Conservation (phyloP, 2,888 invertebrate genomes). For the Dasysyrphus albostriatus region DNA sequence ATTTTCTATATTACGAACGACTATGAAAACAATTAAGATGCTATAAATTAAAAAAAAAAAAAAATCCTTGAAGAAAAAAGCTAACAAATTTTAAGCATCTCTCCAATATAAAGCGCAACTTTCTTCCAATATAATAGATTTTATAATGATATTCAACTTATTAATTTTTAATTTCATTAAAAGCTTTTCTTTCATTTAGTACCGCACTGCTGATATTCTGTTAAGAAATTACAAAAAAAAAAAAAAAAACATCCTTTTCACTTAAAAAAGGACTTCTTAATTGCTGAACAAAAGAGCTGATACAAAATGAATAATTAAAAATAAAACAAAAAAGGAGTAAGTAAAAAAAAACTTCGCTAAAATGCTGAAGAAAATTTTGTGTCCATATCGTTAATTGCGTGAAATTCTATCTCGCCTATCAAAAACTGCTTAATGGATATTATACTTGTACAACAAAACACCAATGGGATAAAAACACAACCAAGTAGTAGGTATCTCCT, state of each 20-base stretch:
- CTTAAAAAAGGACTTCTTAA: conserved; percentile 35
- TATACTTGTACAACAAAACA: conserved; percentile 64
- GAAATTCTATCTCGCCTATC: conserved; percentile 62
- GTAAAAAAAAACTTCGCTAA: conserved; percentile 22
- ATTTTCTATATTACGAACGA: too few relatives aligned
- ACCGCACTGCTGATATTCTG: neutral
- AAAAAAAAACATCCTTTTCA: neutral
- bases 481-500: neutral
- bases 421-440: conserved; percentile 72
- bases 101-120: neutral
- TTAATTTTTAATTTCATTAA: conserved; percentile 31
- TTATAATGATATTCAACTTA: neutral
- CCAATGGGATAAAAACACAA: conserved; percentile 43
- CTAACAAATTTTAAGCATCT: neutral
- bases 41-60: neutral
- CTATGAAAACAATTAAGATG: too few relatives aligned
- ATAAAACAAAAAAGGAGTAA: neutral
- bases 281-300: conserved; percentile 62
- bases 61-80: neutral
- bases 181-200: conserved; percentile 4
- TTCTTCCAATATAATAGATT: neutral
- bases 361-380: conserved; percentile 55
- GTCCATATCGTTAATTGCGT: conserved; percentile 70
- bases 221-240: neutral
- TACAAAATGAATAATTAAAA: conserved; percentile 62